Base-by-base conservation (phyloP, 2,797 vertebrate genomes). In the Tachyglossus aculeatus region DNA sequence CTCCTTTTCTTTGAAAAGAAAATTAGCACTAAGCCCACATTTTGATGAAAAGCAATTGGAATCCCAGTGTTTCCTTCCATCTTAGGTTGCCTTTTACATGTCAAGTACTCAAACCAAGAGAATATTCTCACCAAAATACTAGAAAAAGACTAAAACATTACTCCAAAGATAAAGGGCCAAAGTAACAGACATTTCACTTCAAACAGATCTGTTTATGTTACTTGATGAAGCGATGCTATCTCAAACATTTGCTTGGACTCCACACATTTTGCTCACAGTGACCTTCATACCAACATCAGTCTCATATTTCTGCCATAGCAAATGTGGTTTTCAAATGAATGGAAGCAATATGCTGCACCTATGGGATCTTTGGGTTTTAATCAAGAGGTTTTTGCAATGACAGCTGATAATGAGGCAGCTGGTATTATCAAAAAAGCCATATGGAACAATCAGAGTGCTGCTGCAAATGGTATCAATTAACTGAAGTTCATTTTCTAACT, bases 401-500 rank as follows among this genome's bases (percentile, higher is more conserved):
- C 73, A 89, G 64, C 21, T 73, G 78, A 86, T 80, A 88, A 86
- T 57, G 57, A 82, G 64, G 75, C 71, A 81, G 78, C 60, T 88
- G 78, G 47, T 79, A 80, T 60, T 81, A 82, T 67, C 86, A 65
- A 83, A 80, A 81, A 82, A 86, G 67, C 1, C 34, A 56, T 1
- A 39, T 44, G 67, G 64, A 84, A 43, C 44, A 61, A 73, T 71
- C 71, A 76, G 1, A 44, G 47, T 50, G 41, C 48, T 73, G 34
- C 50, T 69, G 60, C 66, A 83, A 80, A 78, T 38, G 32, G 7
- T 57, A 84, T 78, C 69, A 85, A 58, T 68, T 77, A 78, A 58
- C 37, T 50, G 15, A 9, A 54, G 70, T 50, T 82, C 65, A 71
- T 74, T 76, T 81, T 76, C 57, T 55, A 80, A 74, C 41, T 77